phyloP scores from a whole-genome alignment of 2,888 invertebrate species.

The Liopterus haemorrhoidalis region DNA sequence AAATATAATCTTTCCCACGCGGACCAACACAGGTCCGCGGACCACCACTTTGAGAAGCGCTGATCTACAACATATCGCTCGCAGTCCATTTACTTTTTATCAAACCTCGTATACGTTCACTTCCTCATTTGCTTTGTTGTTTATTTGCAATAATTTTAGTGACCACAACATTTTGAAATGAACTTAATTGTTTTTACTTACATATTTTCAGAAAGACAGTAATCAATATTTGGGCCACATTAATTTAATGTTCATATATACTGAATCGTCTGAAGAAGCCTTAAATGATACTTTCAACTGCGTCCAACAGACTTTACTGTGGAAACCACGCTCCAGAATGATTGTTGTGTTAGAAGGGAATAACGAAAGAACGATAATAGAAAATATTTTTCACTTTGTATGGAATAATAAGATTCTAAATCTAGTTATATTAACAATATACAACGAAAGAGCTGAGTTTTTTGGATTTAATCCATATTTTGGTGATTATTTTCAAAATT shows the following conservation, averaged over 20 bases:
- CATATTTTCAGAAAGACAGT: conserved; percentile 7
- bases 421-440: conserved; percentile 2
- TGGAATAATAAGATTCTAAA: conserved; percentile 16
- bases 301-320: conserved; percentile 8
- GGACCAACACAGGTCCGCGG: too few species aligned
- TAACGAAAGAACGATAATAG: not conserved
- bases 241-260: conserved; percentile 11
- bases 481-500: conserved; percentile 5
- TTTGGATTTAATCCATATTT: conserved; percentile 15
- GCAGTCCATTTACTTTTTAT: too few species aligned
- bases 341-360: conserved; percentile 2
- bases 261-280: conserved; percentile 4
- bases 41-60: too few species aligned
- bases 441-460: not conserved
- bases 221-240: conserved; percentile 1
- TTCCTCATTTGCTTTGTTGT: too few species aligned
- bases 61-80: too few species aligned
- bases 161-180: too few species aligned
- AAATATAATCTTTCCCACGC: too few species aligned
- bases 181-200: too few species aligned
- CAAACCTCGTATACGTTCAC: too few species aligned
- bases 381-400: conserved; percentile 12
- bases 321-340: conserved; percentile 13
- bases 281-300: conserved; percentile 13
- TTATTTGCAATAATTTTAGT: too few species aligned